Conservation (phyloP, 2,888 invertebrate species). For the Perizoma flavofasciatum region DNA sequence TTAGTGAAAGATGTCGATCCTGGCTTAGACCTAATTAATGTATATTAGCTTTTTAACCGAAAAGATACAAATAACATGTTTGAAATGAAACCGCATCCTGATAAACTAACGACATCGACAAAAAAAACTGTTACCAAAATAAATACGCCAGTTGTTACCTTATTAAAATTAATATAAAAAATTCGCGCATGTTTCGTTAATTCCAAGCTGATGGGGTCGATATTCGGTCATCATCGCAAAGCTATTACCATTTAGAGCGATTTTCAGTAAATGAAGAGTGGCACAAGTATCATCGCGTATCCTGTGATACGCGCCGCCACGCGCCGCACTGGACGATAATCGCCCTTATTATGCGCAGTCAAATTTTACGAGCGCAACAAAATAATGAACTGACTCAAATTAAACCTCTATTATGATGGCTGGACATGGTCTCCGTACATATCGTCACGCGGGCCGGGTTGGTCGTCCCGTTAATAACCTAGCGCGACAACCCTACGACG, state of each 20-base stretch:
- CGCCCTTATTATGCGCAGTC: conserved; percentile 80
- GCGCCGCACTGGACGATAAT: conserved; percentile 68
- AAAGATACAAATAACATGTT: conserved; percentile 42
- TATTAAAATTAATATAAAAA: conserved; percentile 73
- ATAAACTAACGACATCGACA: conserved; percentile 52
- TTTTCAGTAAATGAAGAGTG: conserved; percentile 77
- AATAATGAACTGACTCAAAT: conserved; percentile 71
- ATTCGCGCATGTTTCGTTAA: conserved; percentile 69
- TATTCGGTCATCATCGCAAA: conserved; percentile 57
- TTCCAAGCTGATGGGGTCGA: conserved; percentile 57
- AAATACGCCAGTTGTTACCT: conserved; percentile 66
- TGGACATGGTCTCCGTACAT: conserved; percentile 63
- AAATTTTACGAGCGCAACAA: conserved; percentile 80
- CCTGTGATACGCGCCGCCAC: conserved; percentile 63
- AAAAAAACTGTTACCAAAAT: conserved; percentile 65
- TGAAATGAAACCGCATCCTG: conserved; percentile 48
- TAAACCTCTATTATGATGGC: conserved; percentile 66
- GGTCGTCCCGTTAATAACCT: conserved; percentile 60
- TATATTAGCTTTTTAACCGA: conserved; percentile 43
- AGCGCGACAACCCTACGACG: conserved; percentile 44
- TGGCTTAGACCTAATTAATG: conserved; percentile 52
- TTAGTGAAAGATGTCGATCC: conserved; percentile 68
- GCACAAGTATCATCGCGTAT: conserved; percentile 53
- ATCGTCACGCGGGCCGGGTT: conserved; percentile 60
- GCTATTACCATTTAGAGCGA: conserved; percentile 76